phyloP scores from a whole-genome alignment of 2,797 vertebrate species.

The Poecilia picta region DNA sequence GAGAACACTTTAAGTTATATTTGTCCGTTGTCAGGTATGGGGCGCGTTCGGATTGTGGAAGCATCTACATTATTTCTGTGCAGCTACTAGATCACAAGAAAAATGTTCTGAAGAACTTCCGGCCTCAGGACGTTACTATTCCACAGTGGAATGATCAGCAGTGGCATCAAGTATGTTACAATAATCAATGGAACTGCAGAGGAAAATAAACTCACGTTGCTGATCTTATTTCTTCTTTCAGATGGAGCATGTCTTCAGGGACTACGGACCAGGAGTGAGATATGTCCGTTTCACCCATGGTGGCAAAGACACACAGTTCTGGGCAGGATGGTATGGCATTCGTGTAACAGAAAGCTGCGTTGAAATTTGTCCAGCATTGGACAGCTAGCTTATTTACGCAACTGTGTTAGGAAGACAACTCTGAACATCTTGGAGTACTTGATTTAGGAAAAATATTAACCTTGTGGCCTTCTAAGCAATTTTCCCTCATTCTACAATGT shows the following conservation, averaged over 20 bases:
- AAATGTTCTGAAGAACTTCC: constrained; percentile 72
- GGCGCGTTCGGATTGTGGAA: constrained; percentile 86
- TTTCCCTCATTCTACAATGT: not conserved
- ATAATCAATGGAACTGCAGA: not conserved
- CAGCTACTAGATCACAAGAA: constrained; percentile 79
- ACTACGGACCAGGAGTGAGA: constrained; percentile 89
- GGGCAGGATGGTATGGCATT: constrained; percentile 92
- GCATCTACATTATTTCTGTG: constrained; percentile 82
- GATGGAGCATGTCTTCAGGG: constrained; percentile 86
- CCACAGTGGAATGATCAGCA: constrained; percentile 86
- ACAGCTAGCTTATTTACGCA: constrained; percentile 23
- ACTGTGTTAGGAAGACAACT: not conserved
- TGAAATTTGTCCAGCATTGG: constrained; percentile 75
- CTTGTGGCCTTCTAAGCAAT: not conserved
- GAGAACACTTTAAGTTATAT: not conserved
- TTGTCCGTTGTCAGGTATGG: constrained; percentile 81
- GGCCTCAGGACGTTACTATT: constrained; percentile 74
- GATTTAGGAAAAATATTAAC: not conserved
- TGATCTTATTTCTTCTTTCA: constrained; percentile 50
- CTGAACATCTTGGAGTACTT: not conserved
- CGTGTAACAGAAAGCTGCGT: constrained; percentile 90
- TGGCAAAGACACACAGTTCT: constrained; percentile 87
- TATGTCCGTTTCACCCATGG: constrained; percentile 87
- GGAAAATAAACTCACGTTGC: not conserved
- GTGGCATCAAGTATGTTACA: constrained; percentile 84